Evolutionary conservation across 2,113 vertebrate species (phyloP), one percentile per base, ranked within the genome.

Genomic region (Oreocharis arfaki): DNA sequence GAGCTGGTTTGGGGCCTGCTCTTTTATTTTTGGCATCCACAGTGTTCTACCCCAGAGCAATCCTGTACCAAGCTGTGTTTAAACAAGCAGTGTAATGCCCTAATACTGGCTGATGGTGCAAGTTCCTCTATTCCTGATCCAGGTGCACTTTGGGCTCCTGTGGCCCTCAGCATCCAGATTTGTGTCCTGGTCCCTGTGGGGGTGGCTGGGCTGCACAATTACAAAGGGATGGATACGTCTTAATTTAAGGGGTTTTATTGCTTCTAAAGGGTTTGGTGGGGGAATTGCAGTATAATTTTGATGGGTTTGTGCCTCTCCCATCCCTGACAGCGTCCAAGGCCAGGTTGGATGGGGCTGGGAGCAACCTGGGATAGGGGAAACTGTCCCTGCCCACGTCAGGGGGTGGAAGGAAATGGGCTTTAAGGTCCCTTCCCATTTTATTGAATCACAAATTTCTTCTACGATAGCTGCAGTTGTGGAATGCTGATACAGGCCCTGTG

Each of bases 141-240:
- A 10, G 30, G 2, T 46, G 6, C 2, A 0, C 33, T 73, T 39
- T 0, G 5, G 56, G 22, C 11, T 35, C 13, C 7, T 2, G 19
- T 3, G 35, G 33, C 33, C 33, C 26, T 56, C 6, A 11, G 23
- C n/a, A 11, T 21, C 47, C 24, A 17, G 26, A 13, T 73, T 53
- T 39, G 28, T 23, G 18, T 50, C 32, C 52, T 32, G 64, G 13
- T 39, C 10, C 37, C 61, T 52, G 20, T 5, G 6, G 63, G 4
- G 10, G 1, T 8, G 57, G 26, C 30, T 26, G 37, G 13, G 44
- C 7, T 32, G 42, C 5, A 2, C 2, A 4, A 5, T 33, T 33
- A 3, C 16, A 10, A 5, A 11, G 3, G 8, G 39, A 18, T 49
- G 1, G 5, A 13, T 21, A 4, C 3, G 10, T 8, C 42, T 13